phyloP scores from a whole-genome alignment of 2,888 invertebrate species.

The Hypsopygia costalis region DNA sequence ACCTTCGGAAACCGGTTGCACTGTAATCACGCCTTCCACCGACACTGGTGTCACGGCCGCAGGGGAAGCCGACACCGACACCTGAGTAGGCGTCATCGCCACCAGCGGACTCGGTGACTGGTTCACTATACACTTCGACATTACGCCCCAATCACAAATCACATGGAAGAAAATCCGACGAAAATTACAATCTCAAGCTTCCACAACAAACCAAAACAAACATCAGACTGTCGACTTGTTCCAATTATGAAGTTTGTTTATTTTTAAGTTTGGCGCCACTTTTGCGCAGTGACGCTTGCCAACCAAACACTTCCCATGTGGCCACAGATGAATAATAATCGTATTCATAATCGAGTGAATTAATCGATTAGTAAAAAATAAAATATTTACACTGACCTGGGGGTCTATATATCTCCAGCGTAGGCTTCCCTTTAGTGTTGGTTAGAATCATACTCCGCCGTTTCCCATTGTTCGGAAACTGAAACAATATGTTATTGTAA shows the following conservation, averaged over 20 bases:
- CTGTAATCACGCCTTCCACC: slow-evolving; percentile 27
- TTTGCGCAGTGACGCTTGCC: slow-evolving; percentile 52
- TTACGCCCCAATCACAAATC: slow-evolving; percentile 27
- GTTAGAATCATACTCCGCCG: slow-evolving; percentile 87
- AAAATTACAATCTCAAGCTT: slow-evolving; percentile 48
- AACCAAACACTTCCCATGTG: slow-evolving; percentile 38
- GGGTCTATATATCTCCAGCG: slow-evolving; percentile 93
- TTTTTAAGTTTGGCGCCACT: slow-evolving; percentile 78
- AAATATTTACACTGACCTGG: slow-evolving; percentile 82
- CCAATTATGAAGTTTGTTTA: slow-evolving; percentile 76
- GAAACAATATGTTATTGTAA: slow-evolving; percentile 29
- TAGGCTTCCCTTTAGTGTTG: slow-evolving; percentile 86
- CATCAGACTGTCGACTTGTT: slow-evolving; percentile 72
- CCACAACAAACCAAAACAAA: slow-evolving; percentile 69
- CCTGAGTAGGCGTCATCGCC: slow-evolving; percentile 28
- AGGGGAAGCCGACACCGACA: slow-evolving; percentile 33
- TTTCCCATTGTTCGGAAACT: slow-evolving; percentile 84
- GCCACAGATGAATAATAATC: slow-evolving; percentile 21
- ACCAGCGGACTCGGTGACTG: slow-evolving; percentile 61
- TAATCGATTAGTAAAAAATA: slow-evolving; percentile 16
- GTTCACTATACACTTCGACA: slow-evolving; percentile 76
- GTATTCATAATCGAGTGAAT: slow-evolving; percentile 13
- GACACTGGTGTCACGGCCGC: slow-evolving; percentile 36
- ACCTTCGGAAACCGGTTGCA: slow-evolving; percentile 35
- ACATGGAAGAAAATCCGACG: slow-evolving; percentile 28